These are phyloP conservation scores for Strongylocentrotus purpuratus DNA, from an alignment of 35 echinoderm and acorn worm genomes.

Conservation along the genomic window DNA sequence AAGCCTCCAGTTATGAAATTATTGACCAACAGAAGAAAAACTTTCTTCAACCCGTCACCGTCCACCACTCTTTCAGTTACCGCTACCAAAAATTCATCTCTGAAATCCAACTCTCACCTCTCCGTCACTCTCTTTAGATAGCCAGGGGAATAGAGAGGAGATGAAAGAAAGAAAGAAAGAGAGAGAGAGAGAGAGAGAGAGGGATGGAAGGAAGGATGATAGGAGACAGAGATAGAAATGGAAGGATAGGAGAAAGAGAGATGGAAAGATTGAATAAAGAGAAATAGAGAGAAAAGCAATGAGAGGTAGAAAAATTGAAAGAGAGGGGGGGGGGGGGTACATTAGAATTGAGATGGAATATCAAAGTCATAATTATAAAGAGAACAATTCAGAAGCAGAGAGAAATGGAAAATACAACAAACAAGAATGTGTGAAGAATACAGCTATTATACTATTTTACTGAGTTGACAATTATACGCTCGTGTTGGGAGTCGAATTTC, in stretches of 20 bases:
- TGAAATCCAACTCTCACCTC: conserved; percentile 21
- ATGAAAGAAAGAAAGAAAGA: neutral
- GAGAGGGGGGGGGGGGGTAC: no score
- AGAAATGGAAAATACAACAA: neutral
- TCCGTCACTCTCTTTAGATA: conserved; percentile 6
- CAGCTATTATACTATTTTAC: neutral
- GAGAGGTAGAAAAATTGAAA: no score
- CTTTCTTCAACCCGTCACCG: conserved; percentile 1
- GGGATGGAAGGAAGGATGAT: neutral
- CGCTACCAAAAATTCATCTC: conserved; percentile 7
- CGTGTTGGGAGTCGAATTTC: neutral
- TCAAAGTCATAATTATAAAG: neutral
- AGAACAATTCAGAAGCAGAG: neutral
- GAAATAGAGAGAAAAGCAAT: no score
- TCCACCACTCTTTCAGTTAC: neutral
- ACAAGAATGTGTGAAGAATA: neutral
- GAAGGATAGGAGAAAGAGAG: neutral
- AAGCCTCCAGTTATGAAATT: neutral
- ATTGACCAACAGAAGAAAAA: neutral
- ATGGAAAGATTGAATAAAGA: no score
- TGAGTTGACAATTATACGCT: neutral
- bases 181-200: neutral
- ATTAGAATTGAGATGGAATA: neutral
- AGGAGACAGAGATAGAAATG: neutral
- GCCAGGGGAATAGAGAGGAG: neutral